phyloP scores from a whole-genome alignment of 2,797 vertebrate genomes.

The Typhlichthys eigenmanni region DNA sequence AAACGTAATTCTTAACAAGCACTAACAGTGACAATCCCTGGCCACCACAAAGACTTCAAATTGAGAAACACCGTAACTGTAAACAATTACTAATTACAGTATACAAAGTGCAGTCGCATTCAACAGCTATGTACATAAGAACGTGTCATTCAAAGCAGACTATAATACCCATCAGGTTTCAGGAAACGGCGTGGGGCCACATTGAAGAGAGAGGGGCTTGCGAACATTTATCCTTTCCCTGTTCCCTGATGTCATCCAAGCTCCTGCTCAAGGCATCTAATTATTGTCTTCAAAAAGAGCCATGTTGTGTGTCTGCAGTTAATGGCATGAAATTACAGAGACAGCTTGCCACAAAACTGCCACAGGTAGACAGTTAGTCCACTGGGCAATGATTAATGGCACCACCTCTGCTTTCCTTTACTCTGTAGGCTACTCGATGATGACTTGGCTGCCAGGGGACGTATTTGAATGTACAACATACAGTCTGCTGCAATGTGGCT shows the following conservation, averaged over 20 bases:
- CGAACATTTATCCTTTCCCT: slow-evolving; percentile 34
- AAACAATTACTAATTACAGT: slow-evolving; percentile 9
- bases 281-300: slow-evolving; percentile 50
- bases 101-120: background rate
- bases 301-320: slow-evolving; percentile 42
- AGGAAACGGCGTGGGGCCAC: slow-evolving; percentile 26
- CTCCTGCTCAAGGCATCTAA: slow-evolving; percentile 42
- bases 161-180: slow-evolving; percentile 3
- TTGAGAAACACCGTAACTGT: slow-evolving; percentile 4
- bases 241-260: slow-evolving; percentile 49
- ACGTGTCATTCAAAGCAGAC: slow-evolving; percentile 2
- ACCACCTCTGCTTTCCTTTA: slow-evolving; percentile 40
- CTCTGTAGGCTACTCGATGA: slow-evolving; percentile 2
- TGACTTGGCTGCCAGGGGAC: slow-evolving; percentile 2
- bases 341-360: slow-evolving; percentile 61
- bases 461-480: slow-evolving; percentile 7
- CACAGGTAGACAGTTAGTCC: slow-evolving; percentile 50
- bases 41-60: background rate
- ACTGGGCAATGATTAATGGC: slow-evolving; percentile 54
- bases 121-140: slow-evolving; percentile 3
- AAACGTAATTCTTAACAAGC: background rate
- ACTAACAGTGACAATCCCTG: slow-evolving; percentile 15
- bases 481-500: no score
- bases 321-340: slow-evolving; percentile 67
- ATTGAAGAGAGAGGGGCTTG: slow-evolving; percentile 27